A percentile compares a stretch with the other conserved stretches of the same genome.
Conservation (phyloP, 2,113 vertebrate species). For the Cettia cetti region DNA sequence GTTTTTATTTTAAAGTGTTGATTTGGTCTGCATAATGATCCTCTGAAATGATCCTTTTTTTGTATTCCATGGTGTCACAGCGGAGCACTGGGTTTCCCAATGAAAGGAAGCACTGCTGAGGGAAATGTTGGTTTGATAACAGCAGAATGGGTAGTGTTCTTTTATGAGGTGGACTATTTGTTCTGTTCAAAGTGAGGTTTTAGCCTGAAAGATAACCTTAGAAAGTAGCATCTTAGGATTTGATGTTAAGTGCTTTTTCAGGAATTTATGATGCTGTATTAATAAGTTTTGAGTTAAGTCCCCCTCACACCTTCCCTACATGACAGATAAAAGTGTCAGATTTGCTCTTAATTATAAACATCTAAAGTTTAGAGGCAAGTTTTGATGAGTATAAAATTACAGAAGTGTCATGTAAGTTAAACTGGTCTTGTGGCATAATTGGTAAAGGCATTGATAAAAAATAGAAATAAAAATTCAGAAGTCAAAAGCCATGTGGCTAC, state of each 20-base stretch:
- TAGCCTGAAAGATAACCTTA: not conserved
- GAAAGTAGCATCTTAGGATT: not conserved
- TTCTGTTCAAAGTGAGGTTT: not conserved
- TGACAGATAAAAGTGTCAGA: not conserved
- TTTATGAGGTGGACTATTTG: not conserved
- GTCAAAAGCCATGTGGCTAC: not conserved
- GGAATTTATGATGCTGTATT: not conserved
- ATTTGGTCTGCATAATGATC: not conserved
- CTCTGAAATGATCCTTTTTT: not conserved
- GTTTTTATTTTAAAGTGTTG: not conserved
- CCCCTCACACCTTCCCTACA: not conserved
- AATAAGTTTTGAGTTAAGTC: not conserved
- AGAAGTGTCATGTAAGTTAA: not conserved
- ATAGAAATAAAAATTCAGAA: not conserved
- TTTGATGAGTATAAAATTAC: not conserved
- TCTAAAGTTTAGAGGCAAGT: not conserved
- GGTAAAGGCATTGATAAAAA: not conserved
- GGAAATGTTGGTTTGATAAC: not conserved
- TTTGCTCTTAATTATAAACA: not conserved
- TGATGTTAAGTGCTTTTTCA: not conserved
- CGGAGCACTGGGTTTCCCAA: not conserved
- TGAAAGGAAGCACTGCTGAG: not conserved
- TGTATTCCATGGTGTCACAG: not conserved
- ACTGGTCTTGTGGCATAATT: not conserved
- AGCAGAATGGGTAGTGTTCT: not conserved